phyloP scores from a whole-genome alignment of 2,797 vertebrate species.

The Cottoperca gobio region DNA sequence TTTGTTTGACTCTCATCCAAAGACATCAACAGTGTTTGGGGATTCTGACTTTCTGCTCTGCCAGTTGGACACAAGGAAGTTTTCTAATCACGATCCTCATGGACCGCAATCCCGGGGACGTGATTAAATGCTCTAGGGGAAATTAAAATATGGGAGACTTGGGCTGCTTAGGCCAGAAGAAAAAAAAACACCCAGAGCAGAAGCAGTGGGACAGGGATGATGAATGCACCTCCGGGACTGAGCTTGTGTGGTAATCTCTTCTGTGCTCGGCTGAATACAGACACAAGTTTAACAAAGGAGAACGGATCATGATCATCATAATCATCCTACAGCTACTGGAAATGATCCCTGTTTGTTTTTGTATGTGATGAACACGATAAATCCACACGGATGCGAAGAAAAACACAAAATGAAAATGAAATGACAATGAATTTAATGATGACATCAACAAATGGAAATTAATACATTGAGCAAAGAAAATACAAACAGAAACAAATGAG shows the following conservation, averaged over 20 bases:
- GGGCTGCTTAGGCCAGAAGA: neutral
- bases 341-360: constrained; percentile 5
- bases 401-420: constrained; percentile 71
- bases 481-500: constrained; percentile 66
- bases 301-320: constrained; percentile 3
- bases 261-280: constrained; percentile 32
- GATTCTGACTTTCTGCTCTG: constrained; percentile 36
- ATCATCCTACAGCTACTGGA: constrained; percentile 2
- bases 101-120: constrained; percentile 14
- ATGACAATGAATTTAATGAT: constrained; percentile 78
- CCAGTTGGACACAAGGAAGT: constrained; percentile 36
- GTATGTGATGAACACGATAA: constrained; percentile 10
- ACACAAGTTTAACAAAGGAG: constrained; percentile 31
- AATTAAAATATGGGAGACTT: constrained; percentile 31
- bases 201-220: constrained; percentile 12
- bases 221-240: constrained; percentile 27
- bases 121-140: constrained; percentile 48
- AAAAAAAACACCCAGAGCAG: constrained; percentile 8
- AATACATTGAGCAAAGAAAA: constrained; percentile 66
- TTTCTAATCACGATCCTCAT: constrained; percentile 48
- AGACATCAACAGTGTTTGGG: constrained; percentile 40
- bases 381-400: constrained; percentile 25
- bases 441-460: constrained; percentile 73
- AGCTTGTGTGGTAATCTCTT: constrained; percentile 26
- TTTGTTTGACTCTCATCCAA: constrained; percentile 41